Conservation (phyloP, 1,140 invertebrate species). For the Achatina immaculata region DNA sequence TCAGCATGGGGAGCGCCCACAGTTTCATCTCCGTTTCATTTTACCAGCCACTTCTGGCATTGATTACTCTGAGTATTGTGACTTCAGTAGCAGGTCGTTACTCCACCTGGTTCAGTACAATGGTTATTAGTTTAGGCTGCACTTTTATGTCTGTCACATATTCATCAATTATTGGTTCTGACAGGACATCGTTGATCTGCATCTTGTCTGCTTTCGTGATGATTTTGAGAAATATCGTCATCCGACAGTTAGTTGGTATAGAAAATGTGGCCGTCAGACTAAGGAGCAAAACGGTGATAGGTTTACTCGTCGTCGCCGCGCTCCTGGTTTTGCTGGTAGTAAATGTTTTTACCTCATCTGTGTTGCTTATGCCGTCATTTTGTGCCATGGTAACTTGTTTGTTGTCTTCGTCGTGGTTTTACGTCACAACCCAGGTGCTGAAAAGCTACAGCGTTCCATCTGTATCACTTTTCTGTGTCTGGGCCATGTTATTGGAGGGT, state of each 20-base stretch:
- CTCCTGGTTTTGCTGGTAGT: background rate
- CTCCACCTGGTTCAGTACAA: background rate
- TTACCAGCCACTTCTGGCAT: slow-evolving; percentile 8
- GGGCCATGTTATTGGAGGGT: slow-evolving; percentile 35
- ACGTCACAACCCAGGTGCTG: slow-evolving; percentile 37
- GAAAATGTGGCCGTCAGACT: slow-evolving; percentile 33
- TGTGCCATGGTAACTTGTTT: slow-evolving; percentile 39
- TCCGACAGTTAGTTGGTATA: slow-evolving; percentile 27
- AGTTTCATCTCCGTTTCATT: background rate
- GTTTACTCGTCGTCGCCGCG: background rate
- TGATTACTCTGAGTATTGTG: slow-evolving; percentile 18
- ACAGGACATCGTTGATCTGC: slow-evolving; percentile 16
- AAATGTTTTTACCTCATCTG: slow-evolving; percentile 24
- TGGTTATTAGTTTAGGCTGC: background rate
- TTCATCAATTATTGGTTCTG: slow-evolving; percentile 10
- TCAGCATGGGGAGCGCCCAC: slow-evolving; percentile 4
- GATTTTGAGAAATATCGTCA: slow-evolving; percentile 38
- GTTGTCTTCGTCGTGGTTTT: slow-evolving; percentile 36
- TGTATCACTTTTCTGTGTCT: slow-evolving; percentile 6
- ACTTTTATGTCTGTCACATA: slow-evolving; percentile 24
- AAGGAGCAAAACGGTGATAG: slow-evolving; percentile 15
- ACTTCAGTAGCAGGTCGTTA: slow-evolving; percentile 4
- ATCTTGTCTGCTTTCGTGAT: slow-evolving; percentile 6
- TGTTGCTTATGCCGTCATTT: slow-evolving; percentile 38
- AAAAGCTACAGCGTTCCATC: slow-evolving; percentile 31